Evolutionary conservation across 1,140 invertebrate species (phyloP).

Genomic region (Heliothis virescens): DNA sequence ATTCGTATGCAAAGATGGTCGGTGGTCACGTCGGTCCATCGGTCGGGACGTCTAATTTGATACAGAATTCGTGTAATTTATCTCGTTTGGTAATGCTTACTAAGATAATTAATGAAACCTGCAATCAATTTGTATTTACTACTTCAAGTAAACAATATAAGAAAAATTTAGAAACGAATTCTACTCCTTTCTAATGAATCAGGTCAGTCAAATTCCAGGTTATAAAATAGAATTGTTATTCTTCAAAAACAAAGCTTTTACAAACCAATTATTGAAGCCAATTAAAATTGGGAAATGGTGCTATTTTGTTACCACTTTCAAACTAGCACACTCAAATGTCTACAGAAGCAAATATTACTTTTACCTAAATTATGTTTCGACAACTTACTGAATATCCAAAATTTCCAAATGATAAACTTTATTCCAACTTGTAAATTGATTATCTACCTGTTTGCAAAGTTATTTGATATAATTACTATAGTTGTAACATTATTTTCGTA

Average conservation of each 20-base stretch:
- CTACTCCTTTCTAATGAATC: too few species aligned
- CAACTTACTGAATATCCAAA: constrained; percentile 9
- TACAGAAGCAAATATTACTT: background rate
- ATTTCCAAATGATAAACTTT: constrained; percentile 17
- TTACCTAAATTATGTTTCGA: background rate
- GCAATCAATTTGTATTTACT: too few species aligned
- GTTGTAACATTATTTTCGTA: constrained; percentile 23
- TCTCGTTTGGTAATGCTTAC: background rate
- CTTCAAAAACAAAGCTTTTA: too few species aligned
- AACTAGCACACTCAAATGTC: too few species aligned
- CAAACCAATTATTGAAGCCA: too few species aligned
- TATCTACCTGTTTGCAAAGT: constrained; percentile 29
- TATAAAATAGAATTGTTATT: too few species aligned
- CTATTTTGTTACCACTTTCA: too few species aligned
- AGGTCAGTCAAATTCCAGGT: too few species aligned
- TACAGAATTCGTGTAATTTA: background rate
- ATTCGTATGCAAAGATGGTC: constrained; percentile 10
- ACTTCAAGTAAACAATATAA: too few species aligned
- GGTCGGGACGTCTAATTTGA: background rate
- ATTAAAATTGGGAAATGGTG: too few species aligned
- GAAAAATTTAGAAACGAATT: too few species aligned
- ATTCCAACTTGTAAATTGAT: constrained; percentile 36
- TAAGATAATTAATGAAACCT: too few species aligned
- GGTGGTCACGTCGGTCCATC: background rate
- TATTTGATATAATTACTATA: constrained; percentile 30